Evolutionary conservation across 2,888 invertebrate genomes (phyloP), one percentile per base, ranked within the genome.

Genomic region (Hoplodrina ambigua): DNA sequence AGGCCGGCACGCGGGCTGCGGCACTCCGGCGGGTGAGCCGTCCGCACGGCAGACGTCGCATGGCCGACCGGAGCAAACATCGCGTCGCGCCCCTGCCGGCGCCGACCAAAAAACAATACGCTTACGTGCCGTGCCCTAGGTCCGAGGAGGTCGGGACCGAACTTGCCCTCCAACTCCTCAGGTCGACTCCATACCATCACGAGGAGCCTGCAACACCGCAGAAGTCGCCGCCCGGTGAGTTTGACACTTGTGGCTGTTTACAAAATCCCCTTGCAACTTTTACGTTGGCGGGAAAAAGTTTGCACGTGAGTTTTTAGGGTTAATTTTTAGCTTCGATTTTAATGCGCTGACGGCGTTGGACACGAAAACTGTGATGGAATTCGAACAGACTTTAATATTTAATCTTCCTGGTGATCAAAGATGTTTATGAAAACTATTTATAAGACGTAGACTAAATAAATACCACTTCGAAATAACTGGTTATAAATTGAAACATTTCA

Each of bases 71-170:
- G 89, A 91, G 92, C 87, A 94, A 90, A 88, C 87, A 95, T 83
- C 95, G 96, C 92, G 95, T 96, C 93, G 95, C 95, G 94, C 95
- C 95, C 87, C 88, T 90, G 70, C 93, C 94, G 92, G 94, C 92
- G 91, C 92, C 89, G 88, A 91, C 93, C 73, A 95, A 94, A 78
- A 94, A 93, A 85, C 94, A 96, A 53, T 96, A 96, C 93, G 96
- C 96, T 85, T 96, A 96, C 80, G 87, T 91, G 25, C 96, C 96
- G 78, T 96, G 96, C 82, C 96, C 96, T 69, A 87, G 96, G 65
- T 96, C 96, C 73, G 96, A 96, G 86, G 96, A 96, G 80, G 95
- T 96, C 61, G 96, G 96, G 72, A 96, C 96, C 0, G 95, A 95
- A 73, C 90, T 94, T 75, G 94, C 95, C 8, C 88, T 94, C 52